Base-by-base conservation (phyloP, 2,888 invertebrate species). In the Noctuana brunneofusca region DNA sequence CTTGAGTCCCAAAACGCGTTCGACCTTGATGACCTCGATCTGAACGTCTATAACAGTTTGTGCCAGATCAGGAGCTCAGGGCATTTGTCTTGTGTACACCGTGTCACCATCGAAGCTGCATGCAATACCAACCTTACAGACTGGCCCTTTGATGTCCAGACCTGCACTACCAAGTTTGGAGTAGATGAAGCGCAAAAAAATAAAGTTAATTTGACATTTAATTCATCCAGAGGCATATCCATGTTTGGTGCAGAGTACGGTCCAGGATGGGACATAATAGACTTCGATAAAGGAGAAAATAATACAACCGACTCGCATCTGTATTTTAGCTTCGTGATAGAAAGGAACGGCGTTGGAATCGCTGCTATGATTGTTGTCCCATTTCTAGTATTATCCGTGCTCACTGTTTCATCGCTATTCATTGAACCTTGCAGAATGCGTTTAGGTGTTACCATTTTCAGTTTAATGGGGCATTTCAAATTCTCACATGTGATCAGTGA, bases 71-170 rank as follows among this genome's bases (percentile, higher is more conserved):
- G 27, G 0, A 59, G 56, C n/a, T 50, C 11, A 6, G 84, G 84
- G 0, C 0, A 12, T 0, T 66, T 80, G 0, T 0, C 4, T 0
- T 79, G 79, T 18, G 11, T 64, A 0, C 68, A 49, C 1, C 48
- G 1, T 60, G 0, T 22, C 30, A 0, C 2, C 1, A 62, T 69
- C 14, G 27, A 60, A 0, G 64, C 70, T 0, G 52, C 20, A 0
- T 84, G 84, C 52, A 58, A 35, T 0, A 64, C 74, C 0, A 71
- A 76, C n/a, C 57, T 81, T 0, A 68, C 35, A 0, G 66, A 80
- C 8, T 84, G 83, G 81, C 78, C 84, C 0, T 77, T 76, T 48
- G 79, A 81, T 24, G 62, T 66, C 0, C 76, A 80, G 54, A 68
- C 69, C 12, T 84, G 84, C 49, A 65, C 65, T 0, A 57, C 78